These are phyloP conservation scores for Epinotia nisella DNA, from an alignment of 2,888 invertebrate genomes.

Conservation along the genomic window DNA sequence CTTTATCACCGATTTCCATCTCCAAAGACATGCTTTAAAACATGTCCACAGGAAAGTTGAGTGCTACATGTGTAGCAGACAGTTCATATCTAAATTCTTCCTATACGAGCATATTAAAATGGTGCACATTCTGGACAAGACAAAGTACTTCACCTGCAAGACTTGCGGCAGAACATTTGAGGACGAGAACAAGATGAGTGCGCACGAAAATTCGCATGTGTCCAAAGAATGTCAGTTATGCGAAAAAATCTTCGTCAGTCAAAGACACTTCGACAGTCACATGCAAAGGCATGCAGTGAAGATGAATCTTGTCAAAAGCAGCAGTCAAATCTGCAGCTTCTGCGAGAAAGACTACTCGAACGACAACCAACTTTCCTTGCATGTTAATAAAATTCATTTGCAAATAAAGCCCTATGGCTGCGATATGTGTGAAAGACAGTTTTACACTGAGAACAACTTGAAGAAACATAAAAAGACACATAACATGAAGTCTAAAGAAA, in stretches of 20 bases:
- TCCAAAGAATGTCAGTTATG: conserved; percentile 65
- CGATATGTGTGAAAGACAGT: conserved; percentile 77
- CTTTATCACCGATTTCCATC: conserved; percentile 74
- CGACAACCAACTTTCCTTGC: conserved; percentile 70
- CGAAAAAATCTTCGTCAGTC: conserved; percentile 62
- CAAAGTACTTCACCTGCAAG: conserved; percentile 57
- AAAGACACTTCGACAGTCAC: conserved; percentile 62
- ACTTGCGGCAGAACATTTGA: conserved; percentile 64
- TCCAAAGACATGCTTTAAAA: conserved; percentile 68
- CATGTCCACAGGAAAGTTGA: conserved; percentile 59
- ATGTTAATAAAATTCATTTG: conserved; percentile 76
- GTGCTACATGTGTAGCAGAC: conserved; percentile 60
- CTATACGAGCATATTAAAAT: conserved; percentile 72
- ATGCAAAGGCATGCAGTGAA: conserved; percentile 66
- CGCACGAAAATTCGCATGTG: conserved; percentile 62
- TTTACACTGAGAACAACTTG: conserved; percentile 71
- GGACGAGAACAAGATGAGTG: conserved; percentile 53
- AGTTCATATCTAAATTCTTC: conserved; percentile 68
- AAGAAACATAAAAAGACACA: conserved; percentile 71
- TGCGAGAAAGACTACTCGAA: conserved; percentile 71
- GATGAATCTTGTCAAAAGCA: conserved; percentile 55
- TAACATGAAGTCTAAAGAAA: conserved; percentile 61
- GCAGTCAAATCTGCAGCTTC: conserved; percentile 69
- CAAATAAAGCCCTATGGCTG: conserved; percentile 76
- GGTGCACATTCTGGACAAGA: conserved; percentile 58